These are phyloP conservation scores for Poeciliopsis turrubarensis DNA, from an alignment of 2,113 vertebrate genomes.

Conservation along the genomic window DNA sequence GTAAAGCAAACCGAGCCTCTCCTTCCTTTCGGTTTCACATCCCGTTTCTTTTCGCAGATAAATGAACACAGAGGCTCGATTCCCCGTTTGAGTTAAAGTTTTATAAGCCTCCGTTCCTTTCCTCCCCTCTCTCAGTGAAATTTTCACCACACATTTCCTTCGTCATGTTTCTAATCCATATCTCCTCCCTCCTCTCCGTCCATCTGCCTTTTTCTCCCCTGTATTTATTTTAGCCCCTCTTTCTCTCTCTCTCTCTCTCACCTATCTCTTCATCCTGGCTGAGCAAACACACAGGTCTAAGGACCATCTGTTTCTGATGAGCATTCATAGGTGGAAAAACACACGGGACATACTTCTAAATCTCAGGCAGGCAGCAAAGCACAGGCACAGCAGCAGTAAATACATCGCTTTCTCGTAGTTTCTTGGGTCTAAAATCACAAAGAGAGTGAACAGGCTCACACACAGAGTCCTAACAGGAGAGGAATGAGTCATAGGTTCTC, in stretches of 20 bases:
- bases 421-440: neutral
- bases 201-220: constrained; percentile 32
- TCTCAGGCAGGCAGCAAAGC: neutral
- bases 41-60: constrained; percentile 29
- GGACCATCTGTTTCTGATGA: constrained; percentile 73
- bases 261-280: constrained; percentile 52
- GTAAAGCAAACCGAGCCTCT: constrained; percentile 23
- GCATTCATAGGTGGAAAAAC: constrained; percentile 53
- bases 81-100: constrained; percentile 39
- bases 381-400: neutral
- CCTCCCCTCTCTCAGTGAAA: neutral
- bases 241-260: constrained; percentile 16
- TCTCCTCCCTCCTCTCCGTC: constrained; percentile 1
- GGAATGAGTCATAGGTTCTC: constrained; percentile 56
- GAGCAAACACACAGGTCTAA: constrained; percentile 72
- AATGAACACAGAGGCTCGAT: constrained; percentile 15
- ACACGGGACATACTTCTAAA: constrained; percentile 1
- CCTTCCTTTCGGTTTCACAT: constrained; percentile 43
- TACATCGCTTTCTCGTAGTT: constrained; percentile 6
- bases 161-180: neutral
- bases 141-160: constrained; percentile 1
- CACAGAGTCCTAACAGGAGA: neutral
- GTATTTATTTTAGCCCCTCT: constrained; percentile 47
- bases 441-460: constrained; percentile 4
- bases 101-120: constrained; percentile 35